Evolutionary conservation across 2,113 vertebrate species (phyloP), one percentile per base, ranked within the genome.

Genomic region (Craseonycteris thonglongyai): DNA sequence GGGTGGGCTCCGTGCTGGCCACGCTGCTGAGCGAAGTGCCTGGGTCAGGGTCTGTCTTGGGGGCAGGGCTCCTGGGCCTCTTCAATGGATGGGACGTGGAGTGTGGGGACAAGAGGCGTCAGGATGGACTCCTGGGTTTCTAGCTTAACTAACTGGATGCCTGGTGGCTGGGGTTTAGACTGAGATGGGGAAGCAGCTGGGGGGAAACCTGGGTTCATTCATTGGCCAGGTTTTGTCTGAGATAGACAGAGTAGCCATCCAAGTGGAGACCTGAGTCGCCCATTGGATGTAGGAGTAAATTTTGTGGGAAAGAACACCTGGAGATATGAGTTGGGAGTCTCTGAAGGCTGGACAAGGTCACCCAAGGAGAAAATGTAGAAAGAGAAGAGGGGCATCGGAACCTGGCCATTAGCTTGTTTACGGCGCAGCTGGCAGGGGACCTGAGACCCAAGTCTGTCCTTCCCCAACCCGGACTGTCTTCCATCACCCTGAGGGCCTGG

Each of bases 61-160:
- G 40, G 54, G 49, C 40, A 54, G 69, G 38, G 24, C 22, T 22
- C 8, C 68, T 47, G 33, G 33, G 28, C 33, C n/a, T n/a, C 12
- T 47, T 26, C 18, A 2, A 14, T 1, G 35, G 42, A 72, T 0
- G 28, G 10, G 16, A 22, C n/a, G 26, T 3, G 4, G 40, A 7
- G 5, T 11, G 2, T 3, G 42, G 12, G 40, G 35, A 59, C 49
- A 47, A 40, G 69, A 59, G 33, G 28, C 58, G 33, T 22, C 42
- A 9, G 18, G 45, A 49, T 14, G 3, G 63, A 72, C 47, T 71
- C 61, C 4, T 0, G 3, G n/a, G 56, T 65, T 69, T 85, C 81
- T 19, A 33, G 35, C 54, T 66, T 72, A 76, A 69, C 68, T 76
- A 45, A 40, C 7, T 26, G n/a, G 5, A 19, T 59, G 11, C 19